Evolutionary conservation across 2,797 vertebrate species (phyloP).

Genomic region (Semaprochilodus insignis): DNA sequence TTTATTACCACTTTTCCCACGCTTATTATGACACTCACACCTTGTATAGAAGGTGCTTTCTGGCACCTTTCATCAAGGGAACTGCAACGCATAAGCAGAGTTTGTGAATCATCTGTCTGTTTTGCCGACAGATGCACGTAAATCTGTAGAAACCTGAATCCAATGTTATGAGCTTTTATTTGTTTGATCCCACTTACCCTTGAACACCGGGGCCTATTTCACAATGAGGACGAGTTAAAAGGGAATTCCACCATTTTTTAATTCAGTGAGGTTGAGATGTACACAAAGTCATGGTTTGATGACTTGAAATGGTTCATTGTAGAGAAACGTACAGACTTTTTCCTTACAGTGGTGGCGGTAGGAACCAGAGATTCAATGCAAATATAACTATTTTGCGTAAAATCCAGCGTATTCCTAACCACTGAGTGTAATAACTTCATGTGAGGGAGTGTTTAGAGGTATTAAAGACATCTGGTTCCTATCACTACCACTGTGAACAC

Average conservation of each 20-base stretch:
- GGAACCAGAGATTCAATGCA: too few relatives aligned
- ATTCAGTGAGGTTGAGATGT: too few relatives aligned
- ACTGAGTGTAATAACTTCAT: too few relatives aligned
- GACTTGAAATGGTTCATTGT: too few relatives aligned
- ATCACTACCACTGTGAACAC: too few relatives aligned
- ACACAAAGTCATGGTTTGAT: too few relatives aligned
- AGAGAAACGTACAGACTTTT: too few relatives aligned
- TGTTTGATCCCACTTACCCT: neutral
- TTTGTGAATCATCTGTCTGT: conserved; percentile 22
- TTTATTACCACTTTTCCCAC: conserved; percentile 43
- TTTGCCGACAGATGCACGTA: conserved; percentile 10
- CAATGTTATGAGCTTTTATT: neutral
- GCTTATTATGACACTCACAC: conserved; percentile 22
- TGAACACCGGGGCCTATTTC: neutral
- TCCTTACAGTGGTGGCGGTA: too few relatives aligned
- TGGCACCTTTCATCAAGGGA: neutral
- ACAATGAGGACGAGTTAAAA: neutral
- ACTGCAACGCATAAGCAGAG: neutral
- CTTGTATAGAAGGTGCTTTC: neutral
- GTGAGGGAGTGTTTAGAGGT: too few relatives aligned
- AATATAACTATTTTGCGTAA: too few relatives aligned
- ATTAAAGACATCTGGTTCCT: too few relatives aligned
- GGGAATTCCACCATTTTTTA: neutral
- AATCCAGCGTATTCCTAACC: too few relatives aligned
- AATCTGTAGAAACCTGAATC: conserved; percentile 18